A percentile compares a stretch with the other conserved stretches of the same genome.
Evolutionary conservation across 1,140 invertebrate species (phyloP).

Genomic region (Drosophila equinoxialis): DNA sequence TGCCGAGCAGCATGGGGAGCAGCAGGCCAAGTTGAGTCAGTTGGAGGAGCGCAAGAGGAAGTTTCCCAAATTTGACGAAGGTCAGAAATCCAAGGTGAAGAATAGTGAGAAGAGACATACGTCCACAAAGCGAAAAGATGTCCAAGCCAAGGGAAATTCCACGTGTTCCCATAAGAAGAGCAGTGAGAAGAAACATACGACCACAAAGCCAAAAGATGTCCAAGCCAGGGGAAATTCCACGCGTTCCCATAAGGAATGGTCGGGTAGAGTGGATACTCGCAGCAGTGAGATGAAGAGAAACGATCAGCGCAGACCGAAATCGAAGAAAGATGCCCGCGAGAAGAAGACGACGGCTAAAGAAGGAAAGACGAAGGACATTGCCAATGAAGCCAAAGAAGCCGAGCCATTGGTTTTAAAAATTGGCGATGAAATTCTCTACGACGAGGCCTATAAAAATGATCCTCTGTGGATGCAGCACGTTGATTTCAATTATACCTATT

Average conservation of each 20-base stretch:
- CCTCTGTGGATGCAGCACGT: constrained; percentile 9
- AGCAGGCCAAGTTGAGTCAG: background rate
- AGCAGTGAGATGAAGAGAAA: no score
- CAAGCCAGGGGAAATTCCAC: no score
- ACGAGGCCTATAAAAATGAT: constrained; percentile 27
- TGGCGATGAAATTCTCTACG: constrained; percentile 28
- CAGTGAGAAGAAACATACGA: no score
- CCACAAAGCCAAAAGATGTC: background rate
- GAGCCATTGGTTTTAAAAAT: constrained; percentile 20
- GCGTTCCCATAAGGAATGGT: no score
- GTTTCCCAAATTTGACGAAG: background rate
- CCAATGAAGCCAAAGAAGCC: background rate
- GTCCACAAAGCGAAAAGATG: background rate
- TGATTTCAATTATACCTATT: background rate
- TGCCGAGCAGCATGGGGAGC: background rate
- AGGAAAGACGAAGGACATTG: no score
- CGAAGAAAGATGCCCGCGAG: no score
- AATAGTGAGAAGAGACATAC: no score
- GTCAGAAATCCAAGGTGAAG: background rate
- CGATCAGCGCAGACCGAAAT: no score
- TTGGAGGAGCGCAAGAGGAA: background rate
- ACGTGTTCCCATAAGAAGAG: no score
- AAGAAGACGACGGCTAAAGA: background rate
- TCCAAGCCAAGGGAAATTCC: no score
- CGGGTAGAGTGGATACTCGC: no score